phyloP scores from a whole-genome alignment of 2,113 vertebrate genomes.

The Lepidothrix coronata region DNA sequence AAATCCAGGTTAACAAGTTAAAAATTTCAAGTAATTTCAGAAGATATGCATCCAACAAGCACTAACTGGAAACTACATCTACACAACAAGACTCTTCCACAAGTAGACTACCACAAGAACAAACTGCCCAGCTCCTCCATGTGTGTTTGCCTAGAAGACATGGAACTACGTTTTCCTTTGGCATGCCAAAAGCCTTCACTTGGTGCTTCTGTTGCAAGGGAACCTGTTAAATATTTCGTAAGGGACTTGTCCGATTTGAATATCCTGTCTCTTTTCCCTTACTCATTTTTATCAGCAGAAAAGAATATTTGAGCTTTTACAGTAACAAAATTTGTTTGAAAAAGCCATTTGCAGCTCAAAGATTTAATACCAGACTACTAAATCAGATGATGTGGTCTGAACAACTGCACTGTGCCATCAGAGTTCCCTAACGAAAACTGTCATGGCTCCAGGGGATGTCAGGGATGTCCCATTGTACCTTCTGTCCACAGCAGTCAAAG shows the following conservation, averaged over 20 bases:
- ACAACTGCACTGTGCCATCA: neutral
- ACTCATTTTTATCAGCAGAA: neutral
- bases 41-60: neutral
- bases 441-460: neutral
- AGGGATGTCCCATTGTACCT: neutral
- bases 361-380: neutral
- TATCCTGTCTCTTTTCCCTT: neutral
- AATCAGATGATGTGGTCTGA: neutral
- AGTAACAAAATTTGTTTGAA: neutral
- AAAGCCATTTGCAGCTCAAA: neutral
- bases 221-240: neutral
- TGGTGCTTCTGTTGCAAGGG: neutral
- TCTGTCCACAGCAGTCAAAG: neutral
- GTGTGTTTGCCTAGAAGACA: fast-evolving
- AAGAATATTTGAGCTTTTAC: neutral
- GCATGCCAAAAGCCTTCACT: neutral
- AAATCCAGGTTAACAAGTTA: neutral
- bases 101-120: neutral
- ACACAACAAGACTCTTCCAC: neutral
- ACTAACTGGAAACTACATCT: neutral
- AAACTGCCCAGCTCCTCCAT: neutral
- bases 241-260: neutral
- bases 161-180: neutral
- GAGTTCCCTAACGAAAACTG: neutral
- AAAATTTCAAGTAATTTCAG: neutral